Evolutionary conservation across 64 coral and sea anemone genomes (phyloP).

Genomic region (Pocillopora verrucosa): DNA sequence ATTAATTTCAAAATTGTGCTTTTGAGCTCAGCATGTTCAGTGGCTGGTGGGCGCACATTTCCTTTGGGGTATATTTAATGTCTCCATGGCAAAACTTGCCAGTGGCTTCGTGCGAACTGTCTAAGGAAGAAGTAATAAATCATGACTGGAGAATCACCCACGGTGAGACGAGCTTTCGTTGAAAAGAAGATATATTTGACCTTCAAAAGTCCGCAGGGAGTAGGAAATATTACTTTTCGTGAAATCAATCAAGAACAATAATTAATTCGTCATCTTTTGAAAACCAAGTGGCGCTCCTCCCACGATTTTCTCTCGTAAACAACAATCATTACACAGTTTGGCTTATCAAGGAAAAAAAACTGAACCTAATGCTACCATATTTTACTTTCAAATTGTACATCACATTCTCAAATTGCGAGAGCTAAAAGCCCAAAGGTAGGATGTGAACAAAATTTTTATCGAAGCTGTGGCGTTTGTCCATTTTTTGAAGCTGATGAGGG

Average conservation of each 20-base stretch:
- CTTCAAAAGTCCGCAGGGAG: not conserved
- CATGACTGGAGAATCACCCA: not conserved
- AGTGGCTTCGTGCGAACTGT: not conserved
- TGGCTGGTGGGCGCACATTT: not conserved
- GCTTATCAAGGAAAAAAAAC: not conserved
- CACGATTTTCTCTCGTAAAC: not conserved
- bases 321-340: no score
- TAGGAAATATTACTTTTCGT: not conserved
- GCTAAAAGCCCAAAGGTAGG: no score
- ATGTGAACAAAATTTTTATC: no score
- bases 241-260: conserved; percentile 1
- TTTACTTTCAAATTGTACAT: not conserved
- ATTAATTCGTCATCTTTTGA: not conserved
- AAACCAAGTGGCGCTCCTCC: not conserved
- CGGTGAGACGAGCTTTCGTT: not conserved
- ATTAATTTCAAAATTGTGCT: conserved; percentile 5
- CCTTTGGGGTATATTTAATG: not conserved
- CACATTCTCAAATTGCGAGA: not conserved
- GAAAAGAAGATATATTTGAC: not conserved
- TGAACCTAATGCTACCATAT: not conserved
- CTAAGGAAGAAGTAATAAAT: not conserved
- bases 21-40: not conserved
- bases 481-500: no score
- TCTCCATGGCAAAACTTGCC: not conserved
- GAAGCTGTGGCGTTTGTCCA: no score